Evolutionary conservation across 2,888 invertebrate genomes (phyloP), one percentile per base, ranked within the genome.

Genomic region (Willowsia nigromaculata): DNA sequence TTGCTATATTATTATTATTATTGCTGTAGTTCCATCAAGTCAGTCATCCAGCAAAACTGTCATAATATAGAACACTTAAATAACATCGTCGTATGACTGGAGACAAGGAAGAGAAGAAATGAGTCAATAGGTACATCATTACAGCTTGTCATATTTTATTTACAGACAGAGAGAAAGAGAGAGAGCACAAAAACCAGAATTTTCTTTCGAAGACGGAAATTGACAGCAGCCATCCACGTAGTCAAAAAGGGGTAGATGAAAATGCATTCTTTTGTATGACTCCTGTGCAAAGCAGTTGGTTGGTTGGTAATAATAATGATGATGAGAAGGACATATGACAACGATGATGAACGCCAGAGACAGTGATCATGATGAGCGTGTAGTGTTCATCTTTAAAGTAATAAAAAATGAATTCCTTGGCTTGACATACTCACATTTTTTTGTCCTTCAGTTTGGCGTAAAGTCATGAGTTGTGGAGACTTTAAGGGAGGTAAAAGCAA

Each of bases 391-490:
- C 25, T 43, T 71, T 13, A 43, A 11, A 13, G 40, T 25, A 68
- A 27, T 59, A 53, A 59, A 59, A 59, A 80, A 76, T 76, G 80
- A 82, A 40, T 82, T 82, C 65, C 27, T 80, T 53, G 78, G 37
- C 13, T 81, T 82, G 62, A 62, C 81, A 82, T 82, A 37, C 47
- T 80, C 80, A 80, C 80, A 80, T 80, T 82, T 43, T n/a, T 80
- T 62, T 43, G 43, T 33, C 27, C 25, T 80, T 50, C 50, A 30
- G 11, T 22, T n/a, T 59, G 15, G 33, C 22, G 11, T n/a, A 33
- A 18, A 25, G 40, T 40, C 40, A 71, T 71, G 37, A 37, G 25
- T 25, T 13, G 40, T 25, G 71, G 71, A 22, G 43, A 25, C 59
- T 59, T 59, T 43, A 22, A 25, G 43, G 13, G 11, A 25, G 13